Percentiles rank a stretch among this genome's conserved stretches.
Conservation (phyloP, 2,888 invertebrate species). For the Eupithecia centaureata region DNA sequence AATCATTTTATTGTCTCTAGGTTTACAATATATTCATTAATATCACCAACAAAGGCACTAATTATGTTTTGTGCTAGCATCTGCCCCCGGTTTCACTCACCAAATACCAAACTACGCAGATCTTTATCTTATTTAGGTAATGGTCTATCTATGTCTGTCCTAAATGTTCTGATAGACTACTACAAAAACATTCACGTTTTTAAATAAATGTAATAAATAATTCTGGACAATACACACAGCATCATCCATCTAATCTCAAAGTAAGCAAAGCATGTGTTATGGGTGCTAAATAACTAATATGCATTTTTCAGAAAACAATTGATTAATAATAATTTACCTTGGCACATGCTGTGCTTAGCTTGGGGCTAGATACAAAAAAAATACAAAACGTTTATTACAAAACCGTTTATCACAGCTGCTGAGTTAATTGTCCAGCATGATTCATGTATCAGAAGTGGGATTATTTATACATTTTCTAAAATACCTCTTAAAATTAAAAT, state of each 20-base stretch:
- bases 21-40: not conserved
- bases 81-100: not conserved
- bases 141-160: too few relatives aligned
- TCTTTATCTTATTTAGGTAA: too few relatives aligned
- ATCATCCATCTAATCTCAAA: not conserved
- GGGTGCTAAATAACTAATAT: not conserved
- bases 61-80: not conserved
- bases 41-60: not conserved
- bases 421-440: too few relatives aligned
- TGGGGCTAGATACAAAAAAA: too few relatives aligned
- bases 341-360: too few relatives aligned
- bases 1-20: constrained; percentile 9
- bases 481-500: constrained; percentile 61
- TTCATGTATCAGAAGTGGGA: not conserved
- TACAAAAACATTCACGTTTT: too few relatives aligned
- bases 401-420: too few relatives aligned
- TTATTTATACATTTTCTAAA: constrained; percentile 18
- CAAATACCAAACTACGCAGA: not conserved
- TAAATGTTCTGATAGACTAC: not conserved
- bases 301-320: too few relatives aligned
- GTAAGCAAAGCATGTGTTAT: not conserved
- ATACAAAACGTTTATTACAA: too few relatives aligned
- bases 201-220: not conserved
- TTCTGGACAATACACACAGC: not conserved
- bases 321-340: too few relatives aligned